Percentiles rank a stretch among this genome's conserved stretches.
Evolutionary conservation across 2,888 invertebrate species (phyloP).

Genomic region (Pristionchus japonicus): DNA sequence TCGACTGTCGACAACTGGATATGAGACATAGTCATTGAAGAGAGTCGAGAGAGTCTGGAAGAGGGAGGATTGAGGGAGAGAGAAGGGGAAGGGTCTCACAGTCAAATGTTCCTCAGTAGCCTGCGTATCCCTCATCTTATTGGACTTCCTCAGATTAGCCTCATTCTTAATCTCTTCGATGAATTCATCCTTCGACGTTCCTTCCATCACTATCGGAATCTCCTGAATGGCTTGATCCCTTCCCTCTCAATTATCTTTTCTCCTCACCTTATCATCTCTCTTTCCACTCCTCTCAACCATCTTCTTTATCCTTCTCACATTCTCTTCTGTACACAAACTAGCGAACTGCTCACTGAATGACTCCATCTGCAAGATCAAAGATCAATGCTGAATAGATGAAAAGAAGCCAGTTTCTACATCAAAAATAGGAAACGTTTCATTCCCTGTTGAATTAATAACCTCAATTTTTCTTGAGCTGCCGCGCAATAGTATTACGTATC

Average conservation of each 20-base stretch:
- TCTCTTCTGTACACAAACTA: neutral
- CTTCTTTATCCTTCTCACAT: constrained; percentile 18
- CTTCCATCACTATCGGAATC: constrained; percentile 6
- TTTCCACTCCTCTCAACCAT: neutral
- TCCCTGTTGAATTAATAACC: too few relatives aligned
- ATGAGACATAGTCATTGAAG: neutral
- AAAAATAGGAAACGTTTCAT: neutral
- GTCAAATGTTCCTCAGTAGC: neutral
- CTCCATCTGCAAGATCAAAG: constrained; percentile 34
- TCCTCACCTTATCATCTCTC: neutral
- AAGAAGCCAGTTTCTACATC: too few relatives aligned
- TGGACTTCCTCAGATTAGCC: neutral
- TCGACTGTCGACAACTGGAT: constrained; percentile 21
- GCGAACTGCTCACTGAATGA: neutral
- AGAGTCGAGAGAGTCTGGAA: neutral
- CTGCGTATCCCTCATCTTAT: constrained; percentile 12
- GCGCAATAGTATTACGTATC: neutral
- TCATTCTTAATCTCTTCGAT: neutral
- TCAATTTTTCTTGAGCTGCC: neutral
- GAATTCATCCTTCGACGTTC: neutral
- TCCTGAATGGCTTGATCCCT: neutral
- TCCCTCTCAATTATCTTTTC: neutral
- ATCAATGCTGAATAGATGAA: too few relatives aligned
- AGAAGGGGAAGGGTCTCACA: neutral
- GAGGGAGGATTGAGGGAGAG: neutral